Conservation (phyloP, 2,797 vertebrate species). For the Amblyraja radiata region DNA sequence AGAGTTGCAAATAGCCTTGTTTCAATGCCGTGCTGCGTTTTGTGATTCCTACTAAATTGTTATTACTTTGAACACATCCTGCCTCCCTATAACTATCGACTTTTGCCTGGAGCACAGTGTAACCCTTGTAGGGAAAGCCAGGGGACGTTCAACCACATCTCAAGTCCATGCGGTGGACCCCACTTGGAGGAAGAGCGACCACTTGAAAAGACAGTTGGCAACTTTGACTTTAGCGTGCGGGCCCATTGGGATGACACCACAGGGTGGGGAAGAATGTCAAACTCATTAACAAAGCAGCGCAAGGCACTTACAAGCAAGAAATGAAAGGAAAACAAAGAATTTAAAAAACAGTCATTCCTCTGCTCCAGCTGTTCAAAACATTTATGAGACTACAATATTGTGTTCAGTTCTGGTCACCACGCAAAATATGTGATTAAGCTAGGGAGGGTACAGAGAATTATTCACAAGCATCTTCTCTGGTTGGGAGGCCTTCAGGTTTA, state of each 20-base stretch:
- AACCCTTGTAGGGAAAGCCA: not conserved
- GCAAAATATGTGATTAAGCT: too few relatives aligned
- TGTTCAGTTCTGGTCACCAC: too few relatives aligned
- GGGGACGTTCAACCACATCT: not conserved
- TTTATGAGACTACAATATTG: too few relatives aligned
- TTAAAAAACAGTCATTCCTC: too few relatives aligned
- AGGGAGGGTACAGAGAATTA: too few relatives aligned
- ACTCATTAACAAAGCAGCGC: not conserved
- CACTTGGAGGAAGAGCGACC: not conserved
- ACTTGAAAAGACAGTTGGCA: not conserved
- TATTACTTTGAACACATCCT: not conserved
- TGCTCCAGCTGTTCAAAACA: too few relatives aligned
- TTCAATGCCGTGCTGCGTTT: not conserved
- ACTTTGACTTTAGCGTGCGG: not conserved
- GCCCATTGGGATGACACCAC: not conserved
- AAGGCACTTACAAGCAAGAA: not conserved
- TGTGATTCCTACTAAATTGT: not conserved
- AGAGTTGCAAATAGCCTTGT: not conserved
- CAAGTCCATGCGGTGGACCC: not conserved
- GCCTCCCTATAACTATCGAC: not conserved
- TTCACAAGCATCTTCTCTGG: too few relatives aligned
- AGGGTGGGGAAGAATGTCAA: not conserved
- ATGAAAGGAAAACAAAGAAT: too few relatives aligned
- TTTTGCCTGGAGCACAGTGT: not conserved
- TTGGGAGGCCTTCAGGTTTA: too few relatives aligned